phyloP scores from a whole-genome alignment of 2,797 vertebrate species.

The Meriones psammophilus region DNA sequence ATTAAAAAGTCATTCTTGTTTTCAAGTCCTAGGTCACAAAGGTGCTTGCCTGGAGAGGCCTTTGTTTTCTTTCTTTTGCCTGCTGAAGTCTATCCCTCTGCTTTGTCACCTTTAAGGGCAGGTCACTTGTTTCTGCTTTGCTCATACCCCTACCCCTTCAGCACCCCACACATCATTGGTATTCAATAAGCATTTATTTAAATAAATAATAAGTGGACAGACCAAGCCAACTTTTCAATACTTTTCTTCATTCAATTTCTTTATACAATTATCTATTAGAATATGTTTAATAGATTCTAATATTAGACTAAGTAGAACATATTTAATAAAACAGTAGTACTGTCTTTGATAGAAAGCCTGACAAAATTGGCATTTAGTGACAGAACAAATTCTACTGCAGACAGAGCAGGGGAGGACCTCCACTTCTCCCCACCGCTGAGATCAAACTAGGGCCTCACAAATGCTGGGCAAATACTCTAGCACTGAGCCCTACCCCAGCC shows the following conservation, averaged over 20 bases:
- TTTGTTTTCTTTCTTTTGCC: not conserved
- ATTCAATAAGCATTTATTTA: conserved; percentile 49
- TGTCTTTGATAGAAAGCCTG: conserved; percentile 48
- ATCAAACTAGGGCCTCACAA: not conserved
- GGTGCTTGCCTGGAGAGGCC: not conserved
- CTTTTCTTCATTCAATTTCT: conserved; percentile 43
- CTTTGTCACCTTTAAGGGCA: not conserved
- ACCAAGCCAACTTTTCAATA: conserved; percentile 51
- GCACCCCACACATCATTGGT: not conserved
- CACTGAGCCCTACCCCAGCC: not conserved
- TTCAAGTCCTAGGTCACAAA: not conserved
- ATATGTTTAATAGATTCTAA: conserved; percentile 15
- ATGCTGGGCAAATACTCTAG: not conserved
- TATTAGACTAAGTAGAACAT: not conserved
- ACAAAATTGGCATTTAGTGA: conserved; percentile 12
- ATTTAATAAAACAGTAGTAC: conserved; percentile 5
- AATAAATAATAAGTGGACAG: conserved; percentile 48
- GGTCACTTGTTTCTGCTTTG: not conserved
- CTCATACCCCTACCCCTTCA: not conserved
- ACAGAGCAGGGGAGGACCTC: not conserved
- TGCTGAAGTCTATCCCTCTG: not conserved
- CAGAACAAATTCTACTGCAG: not conserved
- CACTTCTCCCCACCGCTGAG: not conserved
- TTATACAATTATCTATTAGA: not conserved
- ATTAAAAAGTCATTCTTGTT: not conserved